A percentile compares a stretch with the other conserved stretches of the same genome.
Evolutionary conservation across 2,113 vertebrate genomes (phyloP).

Genomic region (Neomonachus schauinslandi): DNA sequence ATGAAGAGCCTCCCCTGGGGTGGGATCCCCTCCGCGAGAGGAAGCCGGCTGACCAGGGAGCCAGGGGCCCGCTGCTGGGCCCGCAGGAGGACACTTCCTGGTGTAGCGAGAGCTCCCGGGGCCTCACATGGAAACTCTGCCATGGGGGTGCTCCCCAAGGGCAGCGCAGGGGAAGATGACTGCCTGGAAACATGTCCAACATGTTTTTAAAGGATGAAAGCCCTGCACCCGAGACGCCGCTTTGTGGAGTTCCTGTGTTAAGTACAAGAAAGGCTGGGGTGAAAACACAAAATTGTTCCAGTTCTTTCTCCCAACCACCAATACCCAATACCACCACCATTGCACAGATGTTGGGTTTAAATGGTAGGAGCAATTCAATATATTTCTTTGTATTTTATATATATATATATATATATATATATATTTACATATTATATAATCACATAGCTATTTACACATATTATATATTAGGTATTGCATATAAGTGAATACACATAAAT

Average conservation of each 20-base stretch:
- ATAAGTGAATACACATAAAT: background rate
- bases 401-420: too few species aligned
- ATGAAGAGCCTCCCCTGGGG: background rate
- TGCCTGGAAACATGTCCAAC: background rate
- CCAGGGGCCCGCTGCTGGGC: background rate
- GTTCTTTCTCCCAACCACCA: background rate
- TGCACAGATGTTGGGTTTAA: background rate
- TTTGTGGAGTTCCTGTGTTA: background rate
- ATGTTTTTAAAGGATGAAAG: background rate
- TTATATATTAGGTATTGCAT: background rate
- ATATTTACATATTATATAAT: too few species aligned
- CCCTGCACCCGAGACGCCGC: background rate
- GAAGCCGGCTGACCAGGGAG: background rate
- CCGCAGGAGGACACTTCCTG: background rate
- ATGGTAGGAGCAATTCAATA: background rate
- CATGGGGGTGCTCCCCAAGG: background rate
- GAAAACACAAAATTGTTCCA: background rate
- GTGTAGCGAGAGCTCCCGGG: background rate
- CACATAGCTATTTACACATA: background rate
- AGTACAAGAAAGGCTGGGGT: background rate
- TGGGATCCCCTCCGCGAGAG: background rate
- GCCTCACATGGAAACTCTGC: background rate
- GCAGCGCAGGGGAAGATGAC: background rate
- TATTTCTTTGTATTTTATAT: background rate
- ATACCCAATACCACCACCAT: background rate